Evolutionary conservation across 2,797 vertebrate genomes (phyloP), one percentile per base, ranked within the genome.

Genomic region (Arrhamphus sclerolepis): DNA sequence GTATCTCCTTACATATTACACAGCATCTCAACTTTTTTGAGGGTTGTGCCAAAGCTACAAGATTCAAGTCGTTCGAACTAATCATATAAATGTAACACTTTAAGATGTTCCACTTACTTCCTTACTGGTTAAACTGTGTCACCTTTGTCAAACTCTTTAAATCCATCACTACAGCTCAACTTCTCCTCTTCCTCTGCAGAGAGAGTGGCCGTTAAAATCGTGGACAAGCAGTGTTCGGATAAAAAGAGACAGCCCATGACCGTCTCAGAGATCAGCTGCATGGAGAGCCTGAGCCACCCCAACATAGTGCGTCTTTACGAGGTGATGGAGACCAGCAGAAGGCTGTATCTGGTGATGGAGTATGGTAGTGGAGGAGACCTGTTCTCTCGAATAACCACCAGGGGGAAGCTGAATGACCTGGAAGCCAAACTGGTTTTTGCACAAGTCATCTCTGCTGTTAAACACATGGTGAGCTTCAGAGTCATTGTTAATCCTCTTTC

Each of bases 291-390:
- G 68, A 87, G 82, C 41, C 93, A 94, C 64, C 93, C 93, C 10
- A 93, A 93, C 66, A 81, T 94, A 14, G 92, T 92, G 56, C 90
- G 93, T 2, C 89, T 94, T 13, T 94, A 94, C 0, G 93, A 94
- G 81, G 93, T 92, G 66, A 76, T 94, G 0, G 93, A 94, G 80
- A 91, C 87, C 39, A 85, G 79, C 71, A 88, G 87, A 69, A 89
- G 82, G 56, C 42, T 93, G 28, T 90, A 94, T 68, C 80, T 94
- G 57, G 86, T 88, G 46, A 93, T 93, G 91, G 93, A 94, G 83
- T 94, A 94, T 0, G 93, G 92, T 68, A 92, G 81, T 2, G 84
- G 92, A 2, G 93, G 93, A 50, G 93, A 94, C 61, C 89, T 94
- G 46, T 93, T 90, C 80, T 89, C 91, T 17, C 71, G 87, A 24